Evolutionary conservation across 2,888 invertebrate genomes (phyloP).

Genomic region (Pseudococcus longispinus): DNA sequence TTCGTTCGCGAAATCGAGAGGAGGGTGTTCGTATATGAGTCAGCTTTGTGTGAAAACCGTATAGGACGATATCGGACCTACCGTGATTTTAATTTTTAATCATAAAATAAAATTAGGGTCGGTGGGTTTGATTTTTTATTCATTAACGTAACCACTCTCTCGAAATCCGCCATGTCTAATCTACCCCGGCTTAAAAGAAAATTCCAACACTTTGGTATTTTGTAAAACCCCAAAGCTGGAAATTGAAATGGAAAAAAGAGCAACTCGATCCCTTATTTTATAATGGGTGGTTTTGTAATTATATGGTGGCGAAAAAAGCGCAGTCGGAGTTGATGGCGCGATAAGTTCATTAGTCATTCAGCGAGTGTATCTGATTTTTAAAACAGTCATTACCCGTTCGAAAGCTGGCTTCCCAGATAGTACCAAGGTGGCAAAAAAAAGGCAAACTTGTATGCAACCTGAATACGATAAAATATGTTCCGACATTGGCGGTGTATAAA

Average conservation of each 20-base stretch:
- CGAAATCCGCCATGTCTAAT: too few species aligned
- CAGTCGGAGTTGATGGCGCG: slow-evolving; percentile 9
- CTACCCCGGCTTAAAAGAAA: not conserved
- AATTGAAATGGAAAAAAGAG: not conserved
- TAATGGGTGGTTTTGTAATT: not conserved
- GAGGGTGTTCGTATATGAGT: slow-evolving; percentile 11
- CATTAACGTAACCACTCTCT: not conserved
- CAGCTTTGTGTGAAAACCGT: slow-evolving; percentile 11
- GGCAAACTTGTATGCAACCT: slow-evolving; percentile 34
- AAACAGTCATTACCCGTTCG: slow-evolving; percentile 34
- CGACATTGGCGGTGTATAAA: not conserved
- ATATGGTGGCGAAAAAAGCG: not conserved
- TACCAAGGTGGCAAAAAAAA: not conserved
- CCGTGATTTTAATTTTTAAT: not conserved
- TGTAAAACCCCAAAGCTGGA: not conserved
- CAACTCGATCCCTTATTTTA: not conserved
- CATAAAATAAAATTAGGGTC: not conserved
- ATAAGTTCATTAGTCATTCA: slow-evolving; percentile 43
- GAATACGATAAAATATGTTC: slow-evolving; percentile 37
- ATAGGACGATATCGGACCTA: not conserved
- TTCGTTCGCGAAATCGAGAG: too few species aligned
- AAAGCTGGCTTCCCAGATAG: not conserved
- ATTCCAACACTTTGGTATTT: not conserved
- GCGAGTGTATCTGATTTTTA: slow-evolving; percentile 27
- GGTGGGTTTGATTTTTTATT: not conserved